phyloP scores from a whole-genome alignment of 1,140 invertebrate genomes.

The Andrena cerasifolii region DNA sequence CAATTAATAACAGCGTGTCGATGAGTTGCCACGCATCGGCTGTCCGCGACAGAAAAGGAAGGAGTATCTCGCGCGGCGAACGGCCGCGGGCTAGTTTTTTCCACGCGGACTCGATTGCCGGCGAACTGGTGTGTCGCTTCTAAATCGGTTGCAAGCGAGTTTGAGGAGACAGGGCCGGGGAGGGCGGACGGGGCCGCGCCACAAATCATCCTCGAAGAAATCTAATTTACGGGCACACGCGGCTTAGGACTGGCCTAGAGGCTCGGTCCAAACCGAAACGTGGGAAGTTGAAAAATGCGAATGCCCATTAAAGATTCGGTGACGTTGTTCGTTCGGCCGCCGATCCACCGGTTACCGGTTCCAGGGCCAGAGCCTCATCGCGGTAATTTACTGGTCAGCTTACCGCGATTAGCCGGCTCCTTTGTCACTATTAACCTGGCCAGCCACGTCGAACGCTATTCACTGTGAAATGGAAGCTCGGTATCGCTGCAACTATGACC shows the following conservation, averaged over 20 bases:
- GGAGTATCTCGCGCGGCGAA: background rate
- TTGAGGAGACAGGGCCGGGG: background rate
- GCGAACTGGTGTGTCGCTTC: background rate
- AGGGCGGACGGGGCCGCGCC: slow-evolving; percentile 4
- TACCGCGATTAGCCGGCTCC: slow-evolving; percentile 59
- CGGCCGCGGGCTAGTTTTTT: background rate
- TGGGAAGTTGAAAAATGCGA: slow-evolving; percentile 77
- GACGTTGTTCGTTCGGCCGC: slow-evolving; percentile 56
- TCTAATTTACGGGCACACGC: slow-evolving; percentile 72
- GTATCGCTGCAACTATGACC: background rate
- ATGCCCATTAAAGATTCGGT: slow-evolving; percentile 67
- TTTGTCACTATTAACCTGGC: slow-evolving; percentile 54
- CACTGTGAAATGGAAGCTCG: background rate
- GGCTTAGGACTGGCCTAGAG: slow-evolving; percentile 66
- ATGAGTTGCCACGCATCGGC: slow-evolving; percentile 37
- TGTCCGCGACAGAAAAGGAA: background rate
- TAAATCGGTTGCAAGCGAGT: background rate
- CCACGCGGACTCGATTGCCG: slow-evolving; percentile 3
- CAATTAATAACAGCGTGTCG: slow-evolving; percentile 62
- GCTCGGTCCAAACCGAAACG: slow-evolving; percentile 57
- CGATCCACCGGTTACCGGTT: slow-evolving; percentile 66
- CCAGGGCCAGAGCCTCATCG: slow-evolving; percentile 25
- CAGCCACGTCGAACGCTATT: background rate
- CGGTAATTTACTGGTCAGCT: slow-evolving; percentile 62
- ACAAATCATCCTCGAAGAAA: slow-evolving; percentile 75